phyloP scores from a whole-genome alignment of 2,797 vertebrate genomes.

The Lepus townsendii region DNA sequence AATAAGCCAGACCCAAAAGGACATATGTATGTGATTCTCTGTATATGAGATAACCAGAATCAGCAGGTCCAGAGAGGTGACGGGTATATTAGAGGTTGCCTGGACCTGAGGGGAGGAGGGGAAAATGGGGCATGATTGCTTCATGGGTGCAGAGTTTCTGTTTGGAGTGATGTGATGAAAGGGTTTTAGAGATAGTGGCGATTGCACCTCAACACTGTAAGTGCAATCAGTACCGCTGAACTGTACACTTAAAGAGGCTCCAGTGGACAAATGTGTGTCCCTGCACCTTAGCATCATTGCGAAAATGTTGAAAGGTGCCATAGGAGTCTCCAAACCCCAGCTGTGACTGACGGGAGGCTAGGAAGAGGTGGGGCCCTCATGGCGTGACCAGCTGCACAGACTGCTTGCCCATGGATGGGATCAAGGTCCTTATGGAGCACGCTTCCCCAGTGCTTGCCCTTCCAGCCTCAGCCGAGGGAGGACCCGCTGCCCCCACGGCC shows the following conservation, averaged over 20 bases:
- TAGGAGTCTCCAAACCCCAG: neutral
- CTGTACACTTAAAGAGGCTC: neutral
- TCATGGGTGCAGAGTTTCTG: neutral
- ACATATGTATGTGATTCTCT: neutral
- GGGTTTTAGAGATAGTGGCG: neutral
- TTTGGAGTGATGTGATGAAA: neutral
- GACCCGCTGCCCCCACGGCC: neutral
- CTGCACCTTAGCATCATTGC: neutral
- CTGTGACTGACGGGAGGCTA: neutral
- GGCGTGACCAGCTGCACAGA: neutral
- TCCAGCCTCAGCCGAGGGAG: neutral
- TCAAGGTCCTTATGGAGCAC: neutral
- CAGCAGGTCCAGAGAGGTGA: neutral
- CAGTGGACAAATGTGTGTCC: neutral
- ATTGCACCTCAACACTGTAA: rapidly evolving
- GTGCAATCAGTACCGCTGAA: neutral
- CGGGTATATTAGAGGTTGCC: neutral
- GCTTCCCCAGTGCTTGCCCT: neutral
- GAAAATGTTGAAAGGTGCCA: neutral
- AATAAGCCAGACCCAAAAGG: slow-evolving; percentile 6
- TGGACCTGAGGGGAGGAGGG: neutral
- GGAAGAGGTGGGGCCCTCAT: neutral
- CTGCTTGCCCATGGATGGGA: neutral
- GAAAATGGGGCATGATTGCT: neutral
- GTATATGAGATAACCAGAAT: neutral